These are phyloP conservation scores for Oenanthe melanoleuca DNA, from an alignment of 2,113 vertebrate genomes.

Conservation along the genomic window DNA sequence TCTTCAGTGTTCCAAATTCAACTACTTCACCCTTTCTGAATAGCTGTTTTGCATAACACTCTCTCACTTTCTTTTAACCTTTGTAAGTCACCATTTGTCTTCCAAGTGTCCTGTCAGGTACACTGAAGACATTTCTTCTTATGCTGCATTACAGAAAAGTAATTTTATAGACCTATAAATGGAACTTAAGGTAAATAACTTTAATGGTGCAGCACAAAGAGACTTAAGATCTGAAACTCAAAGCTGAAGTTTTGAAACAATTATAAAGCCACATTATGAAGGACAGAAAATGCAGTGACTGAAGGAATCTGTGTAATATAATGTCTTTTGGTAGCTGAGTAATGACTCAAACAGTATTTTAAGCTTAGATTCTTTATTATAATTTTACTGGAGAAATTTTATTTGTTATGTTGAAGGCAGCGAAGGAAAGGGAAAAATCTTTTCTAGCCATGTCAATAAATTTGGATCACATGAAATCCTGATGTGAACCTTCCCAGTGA, in stretches of 20 bases:
- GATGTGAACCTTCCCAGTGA: neutral
- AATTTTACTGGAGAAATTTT: neutral
- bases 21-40: conserved; percentile 12
- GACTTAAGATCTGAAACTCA: neutral
- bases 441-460: neutral
- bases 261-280: neutral
- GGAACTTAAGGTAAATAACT: neutral
- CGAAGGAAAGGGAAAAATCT: neutral
- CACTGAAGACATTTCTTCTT: neutral
- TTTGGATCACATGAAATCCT: neutral
- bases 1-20: conserved; percentile 56
- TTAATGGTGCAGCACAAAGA: neutral
- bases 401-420: neutral
- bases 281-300: neutral
- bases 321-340: neutral
- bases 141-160: conserved; percentile 2
- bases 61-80: conserved; percentile 47
- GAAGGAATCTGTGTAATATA: neutral
- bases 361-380: neutral
- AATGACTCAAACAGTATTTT: neutral
- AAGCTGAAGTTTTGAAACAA: neutral
- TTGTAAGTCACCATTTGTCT: conserved; percentile 58
- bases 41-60: conserved; percentile 42
- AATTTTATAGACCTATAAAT: neutral
- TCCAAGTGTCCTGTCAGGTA: conserved; percentile 33